Percentiles rank a stretch among this genome's conserved stretches.
Conservation (phyloP, 2,113 vertebrate species). For the Speoplatyrhinus poulsoni region DNA sequence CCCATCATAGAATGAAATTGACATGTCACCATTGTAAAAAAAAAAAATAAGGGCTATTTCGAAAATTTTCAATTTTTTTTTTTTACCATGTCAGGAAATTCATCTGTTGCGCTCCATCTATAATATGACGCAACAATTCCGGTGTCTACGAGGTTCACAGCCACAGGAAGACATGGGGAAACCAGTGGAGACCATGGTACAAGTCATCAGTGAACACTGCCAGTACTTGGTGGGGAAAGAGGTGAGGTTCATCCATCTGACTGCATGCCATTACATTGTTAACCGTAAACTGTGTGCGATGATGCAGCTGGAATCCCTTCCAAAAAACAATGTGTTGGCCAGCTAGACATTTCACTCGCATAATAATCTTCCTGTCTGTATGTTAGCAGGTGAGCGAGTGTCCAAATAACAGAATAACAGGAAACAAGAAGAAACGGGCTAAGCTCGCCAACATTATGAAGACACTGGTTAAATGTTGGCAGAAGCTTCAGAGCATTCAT, state of each 20-base stretch:
- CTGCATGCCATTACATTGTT: too few species aligned
- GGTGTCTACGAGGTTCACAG: conserved; percentile 52
- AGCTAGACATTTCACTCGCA: neutral
- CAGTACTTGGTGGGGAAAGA: conserved; percentile 53
- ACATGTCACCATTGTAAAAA: neutral
- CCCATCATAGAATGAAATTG: neutral
- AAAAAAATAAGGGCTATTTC: neutral
- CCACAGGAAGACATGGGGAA: conserved; percentile 34
- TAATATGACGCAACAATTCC: conserved; percentile 57
- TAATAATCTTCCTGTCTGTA: neutral
- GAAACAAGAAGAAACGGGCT: conserved; percentile 59
- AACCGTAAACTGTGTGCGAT: too few species aligned
- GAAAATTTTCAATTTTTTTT: too few species aligned
- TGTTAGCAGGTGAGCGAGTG: conserved; percentile 61
- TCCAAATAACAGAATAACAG: conserved; percentile 49
- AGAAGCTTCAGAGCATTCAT: conserved; percentile 67
- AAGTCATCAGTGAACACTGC: conserved; percentile 69
- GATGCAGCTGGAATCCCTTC: too few species aligned
- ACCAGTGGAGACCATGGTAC: conserved; percentile 66
- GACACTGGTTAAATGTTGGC: conserved; percentile 70
- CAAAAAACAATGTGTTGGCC: neutral
- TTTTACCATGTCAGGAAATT: conserved; percentile 43
- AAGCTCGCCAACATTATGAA: conserved; percentile 53
- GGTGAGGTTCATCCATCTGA: neutral
- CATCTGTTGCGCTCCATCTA: conserved; percentile 71